Conservation (phyloP, 1,140 invertebrate species). For the Potamilus streckersoni region DNA sequence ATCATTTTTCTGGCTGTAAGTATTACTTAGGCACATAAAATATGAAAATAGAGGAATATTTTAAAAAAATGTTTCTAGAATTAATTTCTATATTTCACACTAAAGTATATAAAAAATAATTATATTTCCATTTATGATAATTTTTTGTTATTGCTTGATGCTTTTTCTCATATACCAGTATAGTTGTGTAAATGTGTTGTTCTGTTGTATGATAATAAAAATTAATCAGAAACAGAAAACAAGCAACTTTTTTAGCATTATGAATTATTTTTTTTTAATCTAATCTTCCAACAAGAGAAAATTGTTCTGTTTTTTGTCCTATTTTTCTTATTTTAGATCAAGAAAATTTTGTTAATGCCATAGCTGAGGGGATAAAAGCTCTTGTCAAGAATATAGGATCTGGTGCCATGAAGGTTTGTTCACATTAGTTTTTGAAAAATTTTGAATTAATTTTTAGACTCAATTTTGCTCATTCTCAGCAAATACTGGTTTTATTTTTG, state of each 20-base stretch:
- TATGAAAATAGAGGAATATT: too few relatives aligned
- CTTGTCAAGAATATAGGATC: conserved; percentile 77
- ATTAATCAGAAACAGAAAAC: too few relatives aligned
- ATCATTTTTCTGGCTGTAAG: too few relatives aligned
- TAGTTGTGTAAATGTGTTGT: too few relatives aligned
- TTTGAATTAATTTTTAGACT: neutral
- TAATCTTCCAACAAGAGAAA: neutral
- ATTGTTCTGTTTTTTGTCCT: neutral
- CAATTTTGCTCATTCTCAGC: neutral
- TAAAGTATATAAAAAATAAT: too few relatives aligned
- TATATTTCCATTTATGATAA: too few relatives aligned
- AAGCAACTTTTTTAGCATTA: neutral
- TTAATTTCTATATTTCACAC: too few relatives aligned
- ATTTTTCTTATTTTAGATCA: conserved; percentile 45
- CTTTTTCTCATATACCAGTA: too few relatives aligned
- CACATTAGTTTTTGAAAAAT: neutral
- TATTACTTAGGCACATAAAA: too few relatives aligned
- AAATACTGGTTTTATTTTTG: neutral
- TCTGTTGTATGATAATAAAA: too few relatives aligned
- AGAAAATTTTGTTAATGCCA: conserved; percentile 67
- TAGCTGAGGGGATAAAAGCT: conserved; percentile 71
- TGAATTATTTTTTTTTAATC: neutral
- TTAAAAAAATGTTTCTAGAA: too few relatives aligned
- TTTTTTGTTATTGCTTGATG: too few relatives aligned
- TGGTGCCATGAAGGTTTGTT: conserved; percentile 80